These are phyloP conservation scores for Leptocoma aspasia DNA, from an alignment of 2,113 vertebrate genomes.

Conservation along the genomic window DNA sequence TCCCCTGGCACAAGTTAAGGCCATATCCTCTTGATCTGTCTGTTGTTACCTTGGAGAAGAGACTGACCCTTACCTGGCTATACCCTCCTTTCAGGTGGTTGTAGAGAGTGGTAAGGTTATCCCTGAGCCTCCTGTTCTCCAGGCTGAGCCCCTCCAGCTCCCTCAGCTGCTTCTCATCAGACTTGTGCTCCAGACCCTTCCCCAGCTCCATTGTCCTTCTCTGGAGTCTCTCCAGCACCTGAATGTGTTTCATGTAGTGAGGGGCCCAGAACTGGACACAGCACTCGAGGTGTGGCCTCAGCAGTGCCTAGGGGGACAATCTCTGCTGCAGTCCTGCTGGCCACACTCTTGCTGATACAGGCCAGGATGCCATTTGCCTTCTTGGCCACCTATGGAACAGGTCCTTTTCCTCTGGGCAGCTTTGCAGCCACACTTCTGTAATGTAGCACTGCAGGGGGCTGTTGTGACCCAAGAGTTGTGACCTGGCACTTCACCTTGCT, in stretches of 20 bases:
- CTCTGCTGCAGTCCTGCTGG: neutral
- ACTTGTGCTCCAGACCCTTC: neutral
- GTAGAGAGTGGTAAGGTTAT: neutral
- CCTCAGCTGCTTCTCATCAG: neutral
- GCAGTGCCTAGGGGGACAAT: neutral
- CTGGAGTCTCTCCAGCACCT: neutral
- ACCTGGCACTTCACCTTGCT: neutral
- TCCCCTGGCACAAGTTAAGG: neutral
- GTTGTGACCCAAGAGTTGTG: neutral
- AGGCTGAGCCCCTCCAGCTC: neutral
- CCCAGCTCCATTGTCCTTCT: rapidly evolving
- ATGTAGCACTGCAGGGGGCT: too few species aligned
- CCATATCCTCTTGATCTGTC: neutral
- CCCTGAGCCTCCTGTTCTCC: neutral
- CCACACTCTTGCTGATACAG: neutral
- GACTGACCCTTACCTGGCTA: neutral
- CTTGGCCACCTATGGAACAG: neutral
- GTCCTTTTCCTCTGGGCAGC: neutral
- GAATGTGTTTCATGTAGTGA: neutral
- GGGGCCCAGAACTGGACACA: neutral
- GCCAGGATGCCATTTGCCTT: neutral
- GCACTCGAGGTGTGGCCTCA: neutral
- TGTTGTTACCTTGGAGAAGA: neutral
- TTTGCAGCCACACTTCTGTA: neutral
- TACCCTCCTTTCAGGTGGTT: neutral